A percentile compares a stretch with the other conserved stretches of the same genome.
phyloP scores from a whole-genome alignment of 2,797 vertebrate genomes.

The Enteromius radiatus region DNA sequence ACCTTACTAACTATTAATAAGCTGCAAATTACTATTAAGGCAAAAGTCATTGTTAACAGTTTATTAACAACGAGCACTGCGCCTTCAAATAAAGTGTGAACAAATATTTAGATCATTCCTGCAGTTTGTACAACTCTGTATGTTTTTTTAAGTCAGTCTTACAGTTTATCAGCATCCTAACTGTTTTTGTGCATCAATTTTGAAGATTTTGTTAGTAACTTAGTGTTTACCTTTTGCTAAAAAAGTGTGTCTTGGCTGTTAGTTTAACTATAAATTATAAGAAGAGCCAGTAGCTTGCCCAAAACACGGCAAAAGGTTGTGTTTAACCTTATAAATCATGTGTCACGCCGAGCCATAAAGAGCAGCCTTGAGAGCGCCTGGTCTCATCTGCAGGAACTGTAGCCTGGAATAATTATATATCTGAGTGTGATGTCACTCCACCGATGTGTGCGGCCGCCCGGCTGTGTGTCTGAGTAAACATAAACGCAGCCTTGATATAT shows the following conservation, averaged over 20 bases:
- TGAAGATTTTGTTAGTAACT: background rate
- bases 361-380: constrained; percentile 66
- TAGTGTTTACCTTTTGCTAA: constrained; percentile 2
- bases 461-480: constrained; percentile 45
- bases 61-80: too few relatives aligned
- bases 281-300: background rate
- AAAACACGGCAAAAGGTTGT: constrained; percentile 45
- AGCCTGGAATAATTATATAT: constrained; percentile 76
- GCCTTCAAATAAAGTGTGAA: too few relatives aligned
- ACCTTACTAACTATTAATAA: too few relatives aligned
- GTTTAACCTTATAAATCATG: constrained; percentile 73
- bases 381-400: constrained; percentile 72
- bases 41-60: too few relatives aligned
- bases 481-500: constrained; percentile 60
- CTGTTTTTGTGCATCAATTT: too few relatives aligned
- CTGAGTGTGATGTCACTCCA: constrained; percentile 74
- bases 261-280: background rate
- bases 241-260: background rate
- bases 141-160: too few relatives aligned
- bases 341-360: constrained; percentile 66
- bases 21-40: too few relatives aligned
- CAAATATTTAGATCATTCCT: background rate
- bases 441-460: constrained; percentile 62
- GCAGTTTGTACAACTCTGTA: too few relatives aligned
- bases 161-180: background rate